phyloP scores from a whole-genome alignment of 2,113 vertebrate genomes.

The Macquaria ambigua region DNA sequence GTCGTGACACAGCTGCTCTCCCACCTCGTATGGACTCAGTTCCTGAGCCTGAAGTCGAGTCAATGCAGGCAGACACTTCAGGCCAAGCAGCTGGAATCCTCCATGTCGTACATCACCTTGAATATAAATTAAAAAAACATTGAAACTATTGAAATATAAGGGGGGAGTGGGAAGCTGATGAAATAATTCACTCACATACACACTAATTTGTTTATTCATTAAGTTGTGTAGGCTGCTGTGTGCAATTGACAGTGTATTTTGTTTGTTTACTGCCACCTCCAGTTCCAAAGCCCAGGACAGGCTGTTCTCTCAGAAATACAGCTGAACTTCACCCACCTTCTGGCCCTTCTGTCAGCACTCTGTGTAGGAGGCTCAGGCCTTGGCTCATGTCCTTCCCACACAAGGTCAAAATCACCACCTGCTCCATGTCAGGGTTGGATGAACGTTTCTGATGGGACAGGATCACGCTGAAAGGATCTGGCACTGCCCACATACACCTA shows the following conservation, averaged over 20 bases:
- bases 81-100: conserved; percentile 78
- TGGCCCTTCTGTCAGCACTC: conserved; percentile 51
- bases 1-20: conserved; percentile 68
- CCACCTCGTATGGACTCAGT: conserved; percentile 83
- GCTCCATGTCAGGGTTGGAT: conserved; percentile 75
- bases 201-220: not conserved
- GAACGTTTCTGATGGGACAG: conserved; percentile 57
- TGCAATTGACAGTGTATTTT: conserved; percentile 4
- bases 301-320: conserved; percentile 17
- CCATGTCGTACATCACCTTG: conserved; percentile 37
- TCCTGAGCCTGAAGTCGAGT: conserved; percentile 81
- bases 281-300: conserved; percentile 4
- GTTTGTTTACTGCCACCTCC: conserved; percentile 23
- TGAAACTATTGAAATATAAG: not conserved
- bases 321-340: conserved; percentile 53
- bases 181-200: not conserved
- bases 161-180: not conserved
- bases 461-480: conserved; percentile 69
- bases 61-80: conserved; percentile 83
- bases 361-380: conserved; percentile 70
- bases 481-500: conserved; percentile 73
- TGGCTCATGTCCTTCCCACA: conserved; percentile 74
- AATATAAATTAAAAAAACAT: not conserved
- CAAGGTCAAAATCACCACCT: conserved; percentile 80
- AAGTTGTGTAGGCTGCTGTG: not conserved